phyloP scores from a whole-genome alignment of 2,113 vertebrate genomes.

The Mugil cephalus region DNA sequence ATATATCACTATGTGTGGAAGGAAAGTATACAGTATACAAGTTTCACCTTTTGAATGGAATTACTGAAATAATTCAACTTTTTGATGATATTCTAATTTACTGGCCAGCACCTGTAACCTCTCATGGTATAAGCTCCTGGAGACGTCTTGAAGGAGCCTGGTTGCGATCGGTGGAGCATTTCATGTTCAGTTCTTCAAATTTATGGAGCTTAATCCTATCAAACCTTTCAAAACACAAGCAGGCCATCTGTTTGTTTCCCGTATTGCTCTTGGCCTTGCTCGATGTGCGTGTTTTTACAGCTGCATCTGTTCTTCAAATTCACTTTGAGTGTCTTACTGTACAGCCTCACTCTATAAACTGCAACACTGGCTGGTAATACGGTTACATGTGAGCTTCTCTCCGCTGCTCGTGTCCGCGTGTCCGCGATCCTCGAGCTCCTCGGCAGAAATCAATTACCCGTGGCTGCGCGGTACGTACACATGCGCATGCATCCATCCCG shows the following conservation, averaged over 20 bases:
- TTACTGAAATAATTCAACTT: too few relatives aligned
- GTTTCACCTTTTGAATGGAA: too few relatives aligned
- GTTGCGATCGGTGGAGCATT: neutral
- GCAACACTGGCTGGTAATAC: neutral
- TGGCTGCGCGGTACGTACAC: slow-evolving; percentile 46
- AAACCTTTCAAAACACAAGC: slow-evolving; percentile 38
- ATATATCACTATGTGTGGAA: too few relatives aligned
- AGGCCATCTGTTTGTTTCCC: slow-evolving; percentile 32
- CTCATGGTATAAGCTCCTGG: neutral
- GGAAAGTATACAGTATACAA: too few relatives aligned
- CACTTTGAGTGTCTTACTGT: neutral
- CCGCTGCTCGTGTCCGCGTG: slow-evolving; percentile 9
- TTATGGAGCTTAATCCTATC: slow-evolving; percentile 29
- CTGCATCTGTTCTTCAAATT: slow-evolving; percentile 27
- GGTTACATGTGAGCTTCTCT: slow-evolving; percentile 17
- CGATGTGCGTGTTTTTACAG: slow-evolving; percentile 59
- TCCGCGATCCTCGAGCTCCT: slow-evolving; percentile 40
- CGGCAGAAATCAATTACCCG: slow-evolving; percentile 71
- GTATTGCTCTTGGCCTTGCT: slow-evolving; percentile 32
- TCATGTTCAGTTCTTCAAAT: slow-evolving; percentile 23
- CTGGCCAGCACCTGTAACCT: too few relatives aligned
- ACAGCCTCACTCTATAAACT: neutral
- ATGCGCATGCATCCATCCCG: slow-evolving; percentile 15
- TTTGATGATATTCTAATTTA: too few relatives aligned
- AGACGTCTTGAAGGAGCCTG: slow-evolving; percentile 19